A percentile compares a stretch with the other conserved stretches of the same genome.
Conservation (phyloP, 2,113 vertebrate genomes). For the Podiceps cristatus region DNA sequence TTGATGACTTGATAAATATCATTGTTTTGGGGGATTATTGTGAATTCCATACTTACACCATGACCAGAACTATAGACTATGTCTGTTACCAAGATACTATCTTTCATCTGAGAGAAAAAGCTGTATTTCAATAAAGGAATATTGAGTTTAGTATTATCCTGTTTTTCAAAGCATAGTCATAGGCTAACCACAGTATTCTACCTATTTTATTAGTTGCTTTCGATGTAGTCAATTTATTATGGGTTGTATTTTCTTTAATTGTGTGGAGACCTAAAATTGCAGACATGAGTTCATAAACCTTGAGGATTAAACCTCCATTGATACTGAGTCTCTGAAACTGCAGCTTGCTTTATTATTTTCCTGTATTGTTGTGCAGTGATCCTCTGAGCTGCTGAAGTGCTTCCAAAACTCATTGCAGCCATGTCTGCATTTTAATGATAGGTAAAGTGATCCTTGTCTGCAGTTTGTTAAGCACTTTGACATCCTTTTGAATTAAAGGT, state of each 20-base stretch:
- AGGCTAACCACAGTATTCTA: not conserved
- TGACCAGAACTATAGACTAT: not conserved
- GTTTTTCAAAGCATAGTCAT: not conserved
- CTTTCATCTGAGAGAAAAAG: not conserved
- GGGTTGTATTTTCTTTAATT: not conserved
- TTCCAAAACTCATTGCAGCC: not conserved
- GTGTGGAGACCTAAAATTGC: not conserved
- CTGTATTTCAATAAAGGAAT: not conserved
- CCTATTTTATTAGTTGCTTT: not conserved
- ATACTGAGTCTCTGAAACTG: not conserved
- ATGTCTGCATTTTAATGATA: not conserved
- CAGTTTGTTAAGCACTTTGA: not conserved
- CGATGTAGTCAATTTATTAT: not conserved
- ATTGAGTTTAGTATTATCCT: not conserved
- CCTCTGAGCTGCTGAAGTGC: not conserved
- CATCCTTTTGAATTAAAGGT: constrained; percentile 16
- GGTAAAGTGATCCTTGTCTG: not conserved
- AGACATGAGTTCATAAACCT: not conserved
- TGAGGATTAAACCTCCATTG: not conserved
- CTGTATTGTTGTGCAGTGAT: not conserved
- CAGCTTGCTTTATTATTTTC: not conserved
- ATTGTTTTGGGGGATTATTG: not conserved
- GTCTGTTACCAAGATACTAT: not conserved
- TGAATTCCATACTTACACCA: not conserved
- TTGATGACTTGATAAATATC: not conserved